Evolutionary conservation across 2,113 vertebrate genomes (phyloP).

Genomic region (Bubo blakistoni): DNA sequence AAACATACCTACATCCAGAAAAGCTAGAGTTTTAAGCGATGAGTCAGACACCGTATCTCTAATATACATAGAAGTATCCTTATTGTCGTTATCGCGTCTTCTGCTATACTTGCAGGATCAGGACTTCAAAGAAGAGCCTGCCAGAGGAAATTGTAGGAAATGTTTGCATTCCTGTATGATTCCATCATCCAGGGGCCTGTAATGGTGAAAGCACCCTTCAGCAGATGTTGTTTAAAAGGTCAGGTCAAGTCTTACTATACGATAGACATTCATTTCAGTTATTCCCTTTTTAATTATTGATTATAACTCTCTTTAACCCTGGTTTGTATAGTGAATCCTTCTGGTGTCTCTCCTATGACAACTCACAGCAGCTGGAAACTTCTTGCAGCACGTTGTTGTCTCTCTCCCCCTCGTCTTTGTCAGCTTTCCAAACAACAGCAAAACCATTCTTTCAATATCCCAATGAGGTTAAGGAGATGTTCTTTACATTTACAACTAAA

Average conservation of each 20-base stretch:
- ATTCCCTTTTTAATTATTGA: not conserved
- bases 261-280: not conserved
- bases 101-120: not conserved
- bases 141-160: conserved; percentile 49
- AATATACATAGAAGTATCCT: not conserved
- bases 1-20: not conserved
- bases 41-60: not conserved
- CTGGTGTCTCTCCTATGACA: not conserved
- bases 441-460: not conserved
- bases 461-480: not conserved
- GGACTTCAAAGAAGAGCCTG: conserved; percentile 43
- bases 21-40: not conserved
- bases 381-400: not conserved
- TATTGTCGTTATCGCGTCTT: not conserved
- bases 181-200: conserved; percentile 29
- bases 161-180: conserved; percentile 51
- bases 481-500: not conserved
- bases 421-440: not conserved
- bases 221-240: conserved; percentile 35
- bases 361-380: not conserved
- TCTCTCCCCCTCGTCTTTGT: not conserved
- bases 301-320: not conserved
- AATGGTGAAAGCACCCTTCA: conserved; percentile 14
- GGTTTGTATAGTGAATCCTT: not conserved
- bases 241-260: not conserved